Evolutionary conservation across 37 sponge, comb jelly and placozoan species (phyloP), one percentile per base, ranked within the genome.

Genomic region (Ephydatia muelleri): DNA sequence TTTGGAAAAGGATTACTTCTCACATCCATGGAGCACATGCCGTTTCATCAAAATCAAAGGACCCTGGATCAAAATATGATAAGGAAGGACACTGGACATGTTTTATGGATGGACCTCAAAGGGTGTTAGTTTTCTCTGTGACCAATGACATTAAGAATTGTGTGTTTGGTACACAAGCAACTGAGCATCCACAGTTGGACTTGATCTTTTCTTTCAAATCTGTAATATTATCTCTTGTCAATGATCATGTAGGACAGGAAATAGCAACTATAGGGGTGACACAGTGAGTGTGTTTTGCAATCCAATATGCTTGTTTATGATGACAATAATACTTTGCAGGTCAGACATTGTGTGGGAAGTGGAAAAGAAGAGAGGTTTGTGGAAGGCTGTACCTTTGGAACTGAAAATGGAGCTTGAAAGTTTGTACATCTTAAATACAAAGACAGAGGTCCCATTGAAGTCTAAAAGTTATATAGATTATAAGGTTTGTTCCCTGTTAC

Each of bases 31-130:
- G n/a, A n/a, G n/a, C n/a, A n/a, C n/a, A n/a, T n/a, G n/a, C n/a
- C n/a, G n/a, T n/a, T n/a, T n/a, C 19, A 57, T 21, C 12, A 5
- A 57, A 57, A 21, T 6, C 43, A 43, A 57, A 57, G 19, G 57
- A 57, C 16, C 9, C 1, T 14, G 16, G 12, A 57, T 16, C 31
- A n/a, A 74, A 68, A 38, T 22, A 32, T 9, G 21, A 11, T 16
- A 40, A 67, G 11, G 65, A 22, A n/a, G 87, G 83, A 31, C 78
- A 90, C 70, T 95, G 96, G 96, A 77, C 89, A 3, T 90, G 88
- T 21, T 92, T 95, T 65, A 82, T 85, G 30, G 93, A 95, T 87
- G 84, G 83, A 14, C 70, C 90, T 26, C 96, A 95, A 68, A 82
- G 93, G 19, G 88, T 90, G 33, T 0, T 95, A 4, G 75, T 95